Conservation (phyloP, 2,888 invertebrate genomes). For the Epistrophella euchroma region DNA sequence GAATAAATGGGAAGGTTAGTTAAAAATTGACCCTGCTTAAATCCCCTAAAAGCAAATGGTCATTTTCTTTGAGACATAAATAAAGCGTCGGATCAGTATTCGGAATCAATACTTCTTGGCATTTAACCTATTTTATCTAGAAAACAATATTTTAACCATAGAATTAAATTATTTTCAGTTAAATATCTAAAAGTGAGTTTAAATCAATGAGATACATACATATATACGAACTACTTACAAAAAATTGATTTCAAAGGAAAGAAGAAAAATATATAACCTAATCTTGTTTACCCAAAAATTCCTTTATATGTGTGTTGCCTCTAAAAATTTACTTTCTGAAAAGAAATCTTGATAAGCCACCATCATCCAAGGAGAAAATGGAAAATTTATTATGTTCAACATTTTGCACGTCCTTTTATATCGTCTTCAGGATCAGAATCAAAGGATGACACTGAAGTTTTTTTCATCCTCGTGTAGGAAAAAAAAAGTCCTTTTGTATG, state of each 20-base stretch:
- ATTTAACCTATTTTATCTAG: background rate
- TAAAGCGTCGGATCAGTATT: background rate
- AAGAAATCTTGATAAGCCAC: conserved; percentile 7
- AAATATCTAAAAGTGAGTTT: background rate
- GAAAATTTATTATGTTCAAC: conserved; percentile 21
- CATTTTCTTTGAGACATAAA: background rate
- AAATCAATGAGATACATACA: background rate
- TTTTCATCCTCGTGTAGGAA: background rate
- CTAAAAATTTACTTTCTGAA: conserved; percentile 8
- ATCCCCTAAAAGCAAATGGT: background rate
- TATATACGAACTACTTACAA: no score
- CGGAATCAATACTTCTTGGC: background rate
- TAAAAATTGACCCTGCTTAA: no score
- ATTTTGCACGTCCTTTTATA: conserved; percentile 13
- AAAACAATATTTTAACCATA: background rate
- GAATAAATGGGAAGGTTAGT: no score
- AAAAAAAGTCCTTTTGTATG: background rate
- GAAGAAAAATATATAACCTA: no score
- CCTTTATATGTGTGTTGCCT: background rate
- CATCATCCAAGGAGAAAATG: background rate
- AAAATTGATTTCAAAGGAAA: background rate
- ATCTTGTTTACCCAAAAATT: background rate
- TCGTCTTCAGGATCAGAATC: background rate
- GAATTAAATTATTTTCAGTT: background rate
- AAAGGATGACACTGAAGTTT: conserved; percentile 7